phyloP scores from a whole-genome alignment of 1,140 invertebrate genomes.

The Protaetia brevitarsis region DNA sequence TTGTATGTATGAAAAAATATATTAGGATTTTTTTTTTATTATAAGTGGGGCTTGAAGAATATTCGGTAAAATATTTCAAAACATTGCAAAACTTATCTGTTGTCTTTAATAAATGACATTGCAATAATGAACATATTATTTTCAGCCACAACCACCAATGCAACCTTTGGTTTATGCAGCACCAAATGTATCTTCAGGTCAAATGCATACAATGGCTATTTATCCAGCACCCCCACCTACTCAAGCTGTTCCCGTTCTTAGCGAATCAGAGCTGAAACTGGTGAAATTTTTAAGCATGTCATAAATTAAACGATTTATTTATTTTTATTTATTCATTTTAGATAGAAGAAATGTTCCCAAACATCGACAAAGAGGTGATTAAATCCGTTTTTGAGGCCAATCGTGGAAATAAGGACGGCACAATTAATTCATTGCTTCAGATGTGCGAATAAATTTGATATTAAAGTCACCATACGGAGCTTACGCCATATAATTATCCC shows the following conservation, averaged over 20 bases:
- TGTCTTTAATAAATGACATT: not conserved
- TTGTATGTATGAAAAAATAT: no score
- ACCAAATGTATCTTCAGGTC: slow-evolving; percentile 51
- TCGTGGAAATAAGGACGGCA: slow-evolving; percentile 83
- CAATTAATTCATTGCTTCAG: slow-evolving; percentile 88
- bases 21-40: no score
- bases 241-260: slow-evolving; percentile 49
- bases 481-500: slow-evolving; percentile 4
- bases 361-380: slow-evolving; percentile 88
- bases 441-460: slow-evolving; percentile 63
- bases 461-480: not conserved
- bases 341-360: slow-evolving; percentile 96
- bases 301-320: not conserved
- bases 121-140: no score
- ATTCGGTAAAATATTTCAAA: not conserved
- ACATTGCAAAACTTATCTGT: not conserved
- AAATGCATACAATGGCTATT: slow-evolving; percentile 52
- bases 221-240: slow-evolving; percentile 48
- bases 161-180: slow-evolving; percentile 63
- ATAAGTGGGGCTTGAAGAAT: no score
- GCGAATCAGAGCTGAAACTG: slow-evolving; percentile 75
- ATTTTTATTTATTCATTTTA: slow-evolving; percentile 48
- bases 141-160: slow-evolving; percentile 29
- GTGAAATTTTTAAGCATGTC: slow-evolving; percentile 48
- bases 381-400: slow-evolving; percentile 88